These are phyloP conservation scores for Campylorhamphus procurvoides DNA, from an alignment of 2,113 vertebrate species.

Conservation along the genomic window DNA sequence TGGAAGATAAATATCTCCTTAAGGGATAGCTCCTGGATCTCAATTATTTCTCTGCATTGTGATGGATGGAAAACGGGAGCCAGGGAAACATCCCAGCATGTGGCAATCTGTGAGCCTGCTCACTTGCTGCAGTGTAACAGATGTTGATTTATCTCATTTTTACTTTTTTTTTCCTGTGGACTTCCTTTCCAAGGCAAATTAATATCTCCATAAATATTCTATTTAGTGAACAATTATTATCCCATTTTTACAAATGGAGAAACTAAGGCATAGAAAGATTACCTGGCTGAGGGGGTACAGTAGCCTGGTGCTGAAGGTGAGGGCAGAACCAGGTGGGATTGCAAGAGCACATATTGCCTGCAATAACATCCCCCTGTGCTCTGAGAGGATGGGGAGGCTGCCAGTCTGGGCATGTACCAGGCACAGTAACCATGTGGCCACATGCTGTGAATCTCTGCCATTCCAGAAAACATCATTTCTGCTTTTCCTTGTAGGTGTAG, in stretches of 20 bases:
- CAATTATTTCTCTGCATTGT: not conserved
- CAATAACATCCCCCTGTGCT: not conserved
- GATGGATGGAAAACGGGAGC: not conserved
- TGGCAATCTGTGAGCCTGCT: conserved; percentile 1
- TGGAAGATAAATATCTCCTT: not conserved
- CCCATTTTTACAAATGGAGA: not conserved
- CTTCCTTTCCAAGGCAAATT: not conserved
- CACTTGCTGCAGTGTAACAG: not conserved
- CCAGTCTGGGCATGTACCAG: not conserved
- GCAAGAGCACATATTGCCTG: not conserved
- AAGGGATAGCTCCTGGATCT: not conserved
- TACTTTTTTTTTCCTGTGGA: not conserved
- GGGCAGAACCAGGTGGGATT: not conserved
- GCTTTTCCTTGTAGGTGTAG: not conserved
- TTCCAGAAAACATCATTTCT: not conserved
- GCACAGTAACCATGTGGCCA: not conserved
- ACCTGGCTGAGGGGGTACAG: not conserved
- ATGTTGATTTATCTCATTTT: not conserved
- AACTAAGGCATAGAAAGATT: not conserved
- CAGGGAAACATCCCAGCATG: not conserved
- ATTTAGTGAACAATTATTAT: not conserved
- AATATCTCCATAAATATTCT: not conserved
- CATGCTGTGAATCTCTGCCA: not conserved
- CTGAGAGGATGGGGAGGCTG: not conserved
- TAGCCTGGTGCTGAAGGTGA: not conserved